Conservation (phyloP, 2,113 vertebrate species). For the Cynocephalus volans region DNA sequence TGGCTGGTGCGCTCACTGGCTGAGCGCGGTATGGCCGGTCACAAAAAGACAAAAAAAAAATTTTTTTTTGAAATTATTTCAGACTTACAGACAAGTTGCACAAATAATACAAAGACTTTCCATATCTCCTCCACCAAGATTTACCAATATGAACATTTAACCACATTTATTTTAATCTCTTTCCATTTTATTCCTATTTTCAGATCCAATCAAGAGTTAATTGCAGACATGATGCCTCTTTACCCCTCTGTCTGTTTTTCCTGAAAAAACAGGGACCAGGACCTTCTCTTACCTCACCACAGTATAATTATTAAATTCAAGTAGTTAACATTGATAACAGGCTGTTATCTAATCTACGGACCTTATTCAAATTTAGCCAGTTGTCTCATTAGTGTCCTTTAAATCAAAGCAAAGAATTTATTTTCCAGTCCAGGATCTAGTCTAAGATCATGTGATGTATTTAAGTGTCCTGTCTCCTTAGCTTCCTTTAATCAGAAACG, state of each 20-base stretch:
- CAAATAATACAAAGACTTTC: neutral
- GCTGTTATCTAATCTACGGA: neutral
- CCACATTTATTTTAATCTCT: neutral
- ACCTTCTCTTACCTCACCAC: neutral
- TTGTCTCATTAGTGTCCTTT: neutral
- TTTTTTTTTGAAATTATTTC: constrained; percentile 13
- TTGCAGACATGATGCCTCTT: no score
- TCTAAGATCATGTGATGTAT: neutral
- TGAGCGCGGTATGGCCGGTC: no score
- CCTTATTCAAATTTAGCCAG: neutral
- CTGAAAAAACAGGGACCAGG: neutral
- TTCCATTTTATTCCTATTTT: neutral
- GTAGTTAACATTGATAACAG: neutral
- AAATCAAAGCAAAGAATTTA: neutral
- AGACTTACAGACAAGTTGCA: neutral
- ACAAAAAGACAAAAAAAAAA: no score
- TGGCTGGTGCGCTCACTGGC: no score
- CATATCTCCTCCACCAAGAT: neutral
- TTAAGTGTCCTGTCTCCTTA: neutral
- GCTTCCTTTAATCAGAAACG: constrained; percentile 31
- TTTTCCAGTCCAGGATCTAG: neutral
- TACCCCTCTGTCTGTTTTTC: neutral
- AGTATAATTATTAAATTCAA: neutral
- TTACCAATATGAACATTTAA: neutral
- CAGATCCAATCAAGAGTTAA: neutral